These are phyloP conservation scores for Numenius phaeopus DNA, from an alignment of 2,797 vertebrate genomes.

Conservation along the genomic window DNA sequence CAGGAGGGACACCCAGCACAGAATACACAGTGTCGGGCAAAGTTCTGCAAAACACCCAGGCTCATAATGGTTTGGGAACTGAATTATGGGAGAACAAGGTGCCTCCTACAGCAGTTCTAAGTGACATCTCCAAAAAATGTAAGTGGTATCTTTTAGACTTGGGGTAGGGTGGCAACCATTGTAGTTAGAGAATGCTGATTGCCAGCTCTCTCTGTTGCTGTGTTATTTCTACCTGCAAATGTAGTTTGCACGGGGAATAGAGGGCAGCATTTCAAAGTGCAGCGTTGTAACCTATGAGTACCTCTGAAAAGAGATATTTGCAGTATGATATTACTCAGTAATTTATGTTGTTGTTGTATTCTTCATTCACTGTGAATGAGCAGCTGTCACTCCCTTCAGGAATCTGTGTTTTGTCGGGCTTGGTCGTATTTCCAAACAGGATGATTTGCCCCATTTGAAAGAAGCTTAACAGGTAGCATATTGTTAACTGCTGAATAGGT, in stretches of 20 bases:
- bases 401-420: background rate
- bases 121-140: slow-evolving; percentile 95
- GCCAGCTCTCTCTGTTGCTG: background rate
- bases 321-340: background rate
- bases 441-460: background rate
- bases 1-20: slow-evolving; percentile 60
- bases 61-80: slow-evolving; percentile 88
- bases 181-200: background rate
- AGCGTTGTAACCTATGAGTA: background rate
- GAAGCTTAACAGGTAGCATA: background rate
- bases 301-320: background rate
- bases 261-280: background rate
- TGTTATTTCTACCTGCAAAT: background rate
- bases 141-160: slow-evolving; percentile 68
- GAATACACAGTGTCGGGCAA: slow-evolving; percentile 82
- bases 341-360: background rate
- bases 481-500: background rate
- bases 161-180: accelerated
- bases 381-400: background rate
- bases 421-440: background rate
- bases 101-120: slow-evolving; percentile 84
- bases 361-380: background rate
- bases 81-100: slow-evolving; percentile 98
- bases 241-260: background rate
- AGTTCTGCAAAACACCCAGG: slow-evolving; percentile 80